These are phyloP conservation scores for Camponotus vicinus DNA, from an alignment of 1,140 invertebrate species.

Conservation along the genomic window DNA sequence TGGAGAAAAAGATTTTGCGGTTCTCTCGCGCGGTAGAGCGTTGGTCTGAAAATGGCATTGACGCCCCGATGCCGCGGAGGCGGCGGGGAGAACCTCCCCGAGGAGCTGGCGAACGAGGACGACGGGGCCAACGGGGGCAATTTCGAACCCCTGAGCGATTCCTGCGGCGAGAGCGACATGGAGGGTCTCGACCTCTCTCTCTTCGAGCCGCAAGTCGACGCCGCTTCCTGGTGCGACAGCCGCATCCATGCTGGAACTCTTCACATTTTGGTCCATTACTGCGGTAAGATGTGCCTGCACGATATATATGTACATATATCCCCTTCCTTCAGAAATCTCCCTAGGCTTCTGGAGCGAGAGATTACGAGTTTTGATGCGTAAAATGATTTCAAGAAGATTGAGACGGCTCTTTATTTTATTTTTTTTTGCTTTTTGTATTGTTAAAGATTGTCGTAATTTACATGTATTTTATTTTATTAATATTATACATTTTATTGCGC, in stretches of 20 bases:
- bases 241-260: constrained; percentile 83
- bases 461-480: neutral
- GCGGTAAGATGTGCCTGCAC: constrained; percentile 79
- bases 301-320: neutral
- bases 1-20: constrained; percentile 36
- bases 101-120: constrained; percentile 70
- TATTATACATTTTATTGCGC: neutral
- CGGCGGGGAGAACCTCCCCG: constrained; percentile 62
- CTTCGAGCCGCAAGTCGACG: constrained; percentile 88
- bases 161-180: constrained; percentile 88
- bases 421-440: neutral
- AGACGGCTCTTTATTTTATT: neutral
- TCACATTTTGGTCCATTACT: constrained; percentile 82
- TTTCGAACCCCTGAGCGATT: constrained; percentile 82
- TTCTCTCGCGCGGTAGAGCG: neutral
- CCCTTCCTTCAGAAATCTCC: neutral
- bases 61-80: constrained; percentile 71
- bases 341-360: neutral
- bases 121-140: constrained; percentile 69
- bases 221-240: constrained; percentile 82
- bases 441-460: neutral
- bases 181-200: constrained; percentile 89
- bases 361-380: constrained; percentile 18
- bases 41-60: constrained; percentile 75
- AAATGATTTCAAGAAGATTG: constrained; percentile 21